phyloP scores from a whole-genome alignment of 2,113 vertebrate species.

The Bubo bubo region DNA sequence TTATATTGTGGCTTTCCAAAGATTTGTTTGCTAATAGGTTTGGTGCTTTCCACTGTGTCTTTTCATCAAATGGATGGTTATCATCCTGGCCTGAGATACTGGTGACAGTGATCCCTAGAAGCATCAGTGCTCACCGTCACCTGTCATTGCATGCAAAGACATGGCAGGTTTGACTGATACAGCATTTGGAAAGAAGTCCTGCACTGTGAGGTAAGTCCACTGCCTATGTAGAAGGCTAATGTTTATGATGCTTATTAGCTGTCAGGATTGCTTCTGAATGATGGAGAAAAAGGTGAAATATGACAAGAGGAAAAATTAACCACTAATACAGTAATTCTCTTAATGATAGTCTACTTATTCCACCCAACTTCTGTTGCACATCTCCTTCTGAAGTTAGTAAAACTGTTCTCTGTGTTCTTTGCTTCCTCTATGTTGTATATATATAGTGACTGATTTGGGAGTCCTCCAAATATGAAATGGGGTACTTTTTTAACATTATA shows the following conservation, averaged over 20 bases:
- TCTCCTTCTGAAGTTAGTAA: not conserved
- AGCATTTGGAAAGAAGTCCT: not conserved
- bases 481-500: not conserved
- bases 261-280: not conserved
- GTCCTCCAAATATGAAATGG: not conserved
- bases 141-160: not conserved
- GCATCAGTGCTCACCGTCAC: not conserved
- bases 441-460: not conserved
- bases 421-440: not conserved
- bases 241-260: not conserved
- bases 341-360: not conserved
- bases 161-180: not conserved
- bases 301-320: not conserved
- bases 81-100: not conserved
- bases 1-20: not conserved
- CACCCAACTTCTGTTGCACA: not conserved
- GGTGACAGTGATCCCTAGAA: not conserved
- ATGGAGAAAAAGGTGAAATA: not conserved
- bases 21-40: not conserved
- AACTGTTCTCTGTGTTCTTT: not conserved
- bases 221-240: not conserved
- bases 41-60: not conserved
- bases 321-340: not conserved
- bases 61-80: not conserved
- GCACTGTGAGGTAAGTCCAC: not conserved